phyloP scores from a whole-genome alignment of 1,140 invertebrate genomes.

The Nymphalis io region DNA sequence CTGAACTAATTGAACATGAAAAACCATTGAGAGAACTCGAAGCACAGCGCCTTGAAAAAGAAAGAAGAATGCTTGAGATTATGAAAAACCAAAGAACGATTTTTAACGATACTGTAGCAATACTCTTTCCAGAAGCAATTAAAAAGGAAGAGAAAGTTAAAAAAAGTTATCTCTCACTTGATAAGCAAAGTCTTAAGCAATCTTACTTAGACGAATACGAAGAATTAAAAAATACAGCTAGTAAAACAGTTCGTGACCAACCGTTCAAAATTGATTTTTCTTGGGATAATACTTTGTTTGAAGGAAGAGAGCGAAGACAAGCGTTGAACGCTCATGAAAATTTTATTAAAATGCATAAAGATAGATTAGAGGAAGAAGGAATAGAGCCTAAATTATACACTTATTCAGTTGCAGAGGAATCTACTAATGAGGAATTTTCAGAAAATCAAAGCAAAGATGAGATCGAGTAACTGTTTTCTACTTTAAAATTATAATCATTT shows the following conservation, averaged over 20 bases:
- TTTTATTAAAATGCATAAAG: slow-evolving; percentile 64
- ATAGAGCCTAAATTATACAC: slow-evolving; percentile 17
- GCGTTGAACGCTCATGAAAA: slow-evolving; percentile 62
- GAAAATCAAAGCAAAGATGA: neutral
- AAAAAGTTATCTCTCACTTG: slow-evolving; percentile 56
- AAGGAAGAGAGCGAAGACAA: slow-evolving; percentile 67
- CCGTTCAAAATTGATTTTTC: slow-evolving; percentile 63
- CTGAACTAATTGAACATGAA: slow-evolving; percentile 72
- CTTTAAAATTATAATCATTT: neutral
- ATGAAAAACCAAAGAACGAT: slow-evolving; percentile 77
- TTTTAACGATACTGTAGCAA: slow-evolving; percentile 78
- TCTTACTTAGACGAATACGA: slow-evolving; percentile 64
- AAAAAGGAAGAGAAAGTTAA: slow-evolving; percentile 61
- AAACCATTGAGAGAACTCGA: slow-evolving; percentile 76
- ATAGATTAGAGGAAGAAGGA: slow-evolving; percentile 52
- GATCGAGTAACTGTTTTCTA: neutral
- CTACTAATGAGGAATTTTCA: neutral
- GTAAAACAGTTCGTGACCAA: slow-evolving; percentile 59
- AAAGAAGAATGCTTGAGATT: slow-evolving; percentile 74
- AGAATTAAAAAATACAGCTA: slow-evolving; percentile 49
- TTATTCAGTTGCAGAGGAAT: slow-evolving; percentile 16
- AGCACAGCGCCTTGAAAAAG: slow-evolving; percentile 68
- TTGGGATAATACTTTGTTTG: slow-evolving; percentile 69
- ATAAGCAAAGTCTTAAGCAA: slow-evolving; percentile 38
- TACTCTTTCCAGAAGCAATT: slow-evolving; percentile 76